Conservation (phyloP, 2,797 vertebrate genomes). For the Melanotaenia pygmaea region DNA sequence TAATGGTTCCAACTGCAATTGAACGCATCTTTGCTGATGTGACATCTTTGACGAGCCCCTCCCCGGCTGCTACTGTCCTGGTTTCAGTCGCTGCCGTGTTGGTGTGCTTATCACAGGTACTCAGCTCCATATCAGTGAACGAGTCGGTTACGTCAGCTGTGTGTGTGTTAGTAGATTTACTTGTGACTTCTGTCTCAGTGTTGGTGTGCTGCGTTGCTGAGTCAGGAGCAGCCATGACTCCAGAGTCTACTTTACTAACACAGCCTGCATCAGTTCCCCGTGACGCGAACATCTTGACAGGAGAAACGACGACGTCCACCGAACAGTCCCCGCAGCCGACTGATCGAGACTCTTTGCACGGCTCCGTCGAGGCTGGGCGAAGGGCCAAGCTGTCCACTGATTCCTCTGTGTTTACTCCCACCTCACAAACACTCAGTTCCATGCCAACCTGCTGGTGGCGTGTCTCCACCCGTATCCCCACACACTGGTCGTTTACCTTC, state of each 20-base stretch:
- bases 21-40: conserved; percentile 85
- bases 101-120: conserved; percentile 87
- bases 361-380: conserved; percentile 39
- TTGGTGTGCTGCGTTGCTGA: conserved; percentile 84
- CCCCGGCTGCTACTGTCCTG: conserved; percentile 89
- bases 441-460: conserved; percentile 79
- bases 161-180: conserved; percentile 87
- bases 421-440: conserved; percentile 80
- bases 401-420: conserved; percentile 87
- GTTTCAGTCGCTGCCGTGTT: conserved; percentile 84
- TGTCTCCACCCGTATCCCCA: conserved; percentile 75
- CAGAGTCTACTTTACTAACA: conserved; percentile 77
- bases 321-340: conserved; percentile 92
- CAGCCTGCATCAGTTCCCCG: conserved; percentile 81
- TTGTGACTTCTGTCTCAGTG: conserved; percentile 76
- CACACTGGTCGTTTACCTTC: conserved; percentile 80
- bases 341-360: conserved; percentile 77
- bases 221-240: conserved; percentile 84
- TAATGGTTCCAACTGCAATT: conserved; percentile 88
- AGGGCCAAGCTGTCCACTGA: conserved; percentile 48
- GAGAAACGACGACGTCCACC: conserved; percentile 81
- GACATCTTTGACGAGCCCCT: conserved; percentile 91
- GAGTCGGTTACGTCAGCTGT: conserved; percentile 74
- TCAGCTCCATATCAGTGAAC: conserved; percentile 81
- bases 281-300: conserved; percentile 77